Evolutionary conservation across 2,113 vertebrate species (phyloP), one percentile per base, ranked within the genome.

Genomic region (Grammomys dolichurus): DNA sequence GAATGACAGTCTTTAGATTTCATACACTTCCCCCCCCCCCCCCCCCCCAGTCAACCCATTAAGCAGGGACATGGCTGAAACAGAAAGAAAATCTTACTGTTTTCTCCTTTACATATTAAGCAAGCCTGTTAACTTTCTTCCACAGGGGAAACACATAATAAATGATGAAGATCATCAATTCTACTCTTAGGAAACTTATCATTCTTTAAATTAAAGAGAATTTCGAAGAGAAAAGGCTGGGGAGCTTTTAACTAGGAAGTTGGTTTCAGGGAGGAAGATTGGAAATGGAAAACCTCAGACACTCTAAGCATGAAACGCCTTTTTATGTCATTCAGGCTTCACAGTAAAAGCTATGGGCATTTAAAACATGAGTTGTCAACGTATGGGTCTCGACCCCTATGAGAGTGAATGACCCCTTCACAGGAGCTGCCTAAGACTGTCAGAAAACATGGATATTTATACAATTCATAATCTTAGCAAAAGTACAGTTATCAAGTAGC

Each of bases 181-280:
- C 51, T 87, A 19, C 51, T 91, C 36, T 77, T 56, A 65, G 73
- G 28, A 60, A 90, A 89, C 90, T 92, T 95, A 48, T 88, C 58
- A 94, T 91, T 90, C 84, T 97, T 91, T 89, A 94, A 93, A 43
- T 88, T 54, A 43, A 81, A 88, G 88, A 58, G 51, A n/a, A 26
- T 4, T 87, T 78, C 76, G 8, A 67, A 28, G n/a, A 46, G 85
- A 80, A 54, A 93, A 87, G 31, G 1, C 60, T 65, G 13, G 43
- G 33, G 36, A 89, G 85, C 73, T 95, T 91, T 86, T 60, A 69
- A 77, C 56, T 78, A 51, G n/a, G 33, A 89, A 94, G 33, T 85
- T 84, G 67, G 43, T 75, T 0, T 85, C 56, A 60, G 75, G 58
- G 63, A 86, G 58, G 69, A 93, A 93, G 73, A 65, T 46, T 46